Evolutionary conservation across 2,888 invertebrate species (phyloP), one percentile per base, ranked within the genome.

Genomic region (Diaperis boleti): DNA sequence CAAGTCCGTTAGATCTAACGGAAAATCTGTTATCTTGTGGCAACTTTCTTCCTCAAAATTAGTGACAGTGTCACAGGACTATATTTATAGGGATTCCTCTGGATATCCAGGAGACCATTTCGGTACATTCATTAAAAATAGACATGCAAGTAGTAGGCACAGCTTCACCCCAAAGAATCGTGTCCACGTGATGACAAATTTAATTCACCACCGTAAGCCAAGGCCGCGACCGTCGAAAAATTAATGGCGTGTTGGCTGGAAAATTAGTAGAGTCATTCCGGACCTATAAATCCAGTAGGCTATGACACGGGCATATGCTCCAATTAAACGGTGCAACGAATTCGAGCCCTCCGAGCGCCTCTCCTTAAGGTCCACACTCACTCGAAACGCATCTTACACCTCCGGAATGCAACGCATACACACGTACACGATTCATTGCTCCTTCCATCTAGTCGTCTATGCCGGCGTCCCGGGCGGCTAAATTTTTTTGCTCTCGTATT

Each of bases 231-330:
- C 62, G 55, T 63, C 61, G 69, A 73, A 74, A 69, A 74, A 75
- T 75, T 75, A 74, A 75, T 75, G 73, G 74, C 68, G 74, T 74
- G 75, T 69, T 74, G 72, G 71, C 69, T 72, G 73, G 67, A 71
- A 74, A 75, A 74, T 75, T 74, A 72, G 75, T 74, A 70, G 70
- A 74, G 75, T 75, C 75, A 75, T 75, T 72, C 72, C 69, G 68
- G 70, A 72, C 69, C 72, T 72, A 75, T 75, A 75, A 75, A 75
- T 75, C 73, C 66, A 72, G 65, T 70, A 68, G 66, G 72, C 73
- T 75, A 74, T 76, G 76, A 76, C 77, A 72, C 71, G 74, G 73
- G 74, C 77, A 75, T 76, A 76, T 76, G 76, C 77, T 74, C 77
- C 75, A 77, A 77, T 77, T 77, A 77, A 77, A 76, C 35, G 35